phyloP scores from a whole-genome alignment of 2,797 vertebrate genomes.

The Avahi laniger region DNA sequence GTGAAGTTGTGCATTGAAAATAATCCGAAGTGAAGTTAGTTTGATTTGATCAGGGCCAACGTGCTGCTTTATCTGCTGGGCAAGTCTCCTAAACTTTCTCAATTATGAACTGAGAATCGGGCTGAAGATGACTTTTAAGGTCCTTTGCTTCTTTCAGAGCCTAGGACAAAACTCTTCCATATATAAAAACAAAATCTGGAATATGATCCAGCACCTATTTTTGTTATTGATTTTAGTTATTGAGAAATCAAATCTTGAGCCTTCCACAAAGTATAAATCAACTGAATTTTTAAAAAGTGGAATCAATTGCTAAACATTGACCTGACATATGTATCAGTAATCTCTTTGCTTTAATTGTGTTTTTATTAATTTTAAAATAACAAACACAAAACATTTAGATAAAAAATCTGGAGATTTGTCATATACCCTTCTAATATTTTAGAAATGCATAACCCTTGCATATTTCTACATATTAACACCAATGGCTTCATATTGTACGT shows the following conservation, averaged over 20 bases:
- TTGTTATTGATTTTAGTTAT: background rate
- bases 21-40: background rate
- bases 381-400: background rate
- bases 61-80: background rate
- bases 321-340: background rate
- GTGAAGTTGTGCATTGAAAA: rapidly evolving
- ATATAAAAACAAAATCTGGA: background rate
- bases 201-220: background rate
- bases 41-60: rapidly evolving
- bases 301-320: background rate
- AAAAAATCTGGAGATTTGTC: background rate
- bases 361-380: background rate
- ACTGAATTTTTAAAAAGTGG: background rate
- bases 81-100: background rate
- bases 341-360: background rate
- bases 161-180: background rate
- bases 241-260: background rate
- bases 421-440: background rate
- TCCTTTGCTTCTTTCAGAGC: background rate
- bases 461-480: background rate
- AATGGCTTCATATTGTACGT: background rate
- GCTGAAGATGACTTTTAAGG: background rate
- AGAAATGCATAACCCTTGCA: background rate
- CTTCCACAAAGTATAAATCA: background rate
- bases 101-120: background rate